Base-by-base conservation (phyloP, 2,888 invertebrate genomes). In the Lepidocyrtinus sp. region DNA sequence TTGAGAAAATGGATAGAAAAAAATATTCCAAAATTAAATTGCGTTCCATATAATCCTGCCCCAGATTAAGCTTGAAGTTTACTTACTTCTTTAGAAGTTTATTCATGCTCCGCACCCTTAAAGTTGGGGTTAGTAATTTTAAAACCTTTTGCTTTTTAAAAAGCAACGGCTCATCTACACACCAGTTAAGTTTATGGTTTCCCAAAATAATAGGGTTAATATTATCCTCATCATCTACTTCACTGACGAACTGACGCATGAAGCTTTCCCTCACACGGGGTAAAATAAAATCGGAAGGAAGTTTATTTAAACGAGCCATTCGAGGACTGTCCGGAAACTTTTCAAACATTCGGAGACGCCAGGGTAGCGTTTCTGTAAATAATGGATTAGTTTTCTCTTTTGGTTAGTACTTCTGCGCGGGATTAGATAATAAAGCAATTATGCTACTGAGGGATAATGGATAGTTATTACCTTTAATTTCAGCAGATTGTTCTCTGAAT, bases 261-360 rank as follows among this genome's bases (percentile, higher is more conserved):
- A 99, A 99, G 86, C 98, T 99, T 89, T 99, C 99, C 15, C 82
- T 25, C 7, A 75, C 74, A 91, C 96, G 96, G 0, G 96, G 96
- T 71, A 96, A 89, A 88, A 93, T 95, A 85, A 96, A 96, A 89
- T 96, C 96, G 0, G 96, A 95, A 0, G 98, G 97, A 25, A 98
- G 94, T 91, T 97, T 96, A 88, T 97, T 96, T 55, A 99, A 90
- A 82, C 94, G 94, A 0, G 98, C 97, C 99, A 99, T 99, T 89
- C 99, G 95, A 0, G 99, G 99, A 86, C 98, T 96, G 87, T 99
- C 97, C 0, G 99, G 98, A 89, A 99, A 99, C 88, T 97, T 97
- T 89, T 99, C 98, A 89, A 99, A 99, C 86, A 99, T 95, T 85
- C 99, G 91, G 83, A 99, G 90, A 62, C 99, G 91, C 89, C 99